Evolutionary conservation across 2,888 invertebrate genomes (phyloP), one percentile per base, ranked within the genome.

Genomic region (Cryptosula pallasiana): DNA sequence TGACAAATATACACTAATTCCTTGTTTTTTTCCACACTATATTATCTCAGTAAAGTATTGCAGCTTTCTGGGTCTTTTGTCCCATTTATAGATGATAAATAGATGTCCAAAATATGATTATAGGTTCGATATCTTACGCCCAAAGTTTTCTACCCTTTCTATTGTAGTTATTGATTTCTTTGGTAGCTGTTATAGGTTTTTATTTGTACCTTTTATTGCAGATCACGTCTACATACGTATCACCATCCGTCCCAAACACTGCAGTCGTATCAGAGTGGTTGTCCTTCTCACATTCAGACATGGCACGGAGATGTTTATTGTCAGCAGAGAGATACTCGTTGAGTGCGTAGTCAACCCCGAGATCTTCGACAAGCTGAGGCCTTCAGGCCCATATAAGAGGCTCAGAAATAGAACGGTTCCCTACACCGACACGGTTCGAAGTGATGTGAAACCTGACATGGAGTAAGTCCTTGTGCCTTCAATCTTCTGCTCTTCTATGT

Each of bases 361-460:
- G 9, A 27, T 63, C 3, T 63, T 63, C n/a, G 5, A 63, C 3
- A 2, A 63, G 32, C 32, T 63, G 34, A 25, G 32, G 63, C 63
- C 63, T 2, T 25, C 27, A 16, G 32, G 5, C 2, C 63, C 63
- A 29, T 63, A 29, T 34, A 16, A 32, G 34, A 63, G n/a, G 32
- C 2, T 32, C 9, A 63, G 32, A n/a, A 16, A 13, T 2, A 63
- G 32, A n/a, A 9, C 16, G 25, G n/a, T n/a, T n/a, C 9, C 16
- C 25, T n/a, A 5, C 23, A 5, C 3, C 3, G 32, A 63, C 5
- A 13, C 32, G 2, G n/a, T 63, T 9, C 63, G 3, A 16, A 63
- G 63, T 32, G 63, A 63, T n/a, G 2, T 32, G 13, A 27, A 63
- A n/a, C 63, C 63, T 29, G 63, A 63, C 32, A 63, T 63, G 3